Conservation (phyloP, 2,113 vertebrate species). For the Cyanoderma ruficeps region DNA sequence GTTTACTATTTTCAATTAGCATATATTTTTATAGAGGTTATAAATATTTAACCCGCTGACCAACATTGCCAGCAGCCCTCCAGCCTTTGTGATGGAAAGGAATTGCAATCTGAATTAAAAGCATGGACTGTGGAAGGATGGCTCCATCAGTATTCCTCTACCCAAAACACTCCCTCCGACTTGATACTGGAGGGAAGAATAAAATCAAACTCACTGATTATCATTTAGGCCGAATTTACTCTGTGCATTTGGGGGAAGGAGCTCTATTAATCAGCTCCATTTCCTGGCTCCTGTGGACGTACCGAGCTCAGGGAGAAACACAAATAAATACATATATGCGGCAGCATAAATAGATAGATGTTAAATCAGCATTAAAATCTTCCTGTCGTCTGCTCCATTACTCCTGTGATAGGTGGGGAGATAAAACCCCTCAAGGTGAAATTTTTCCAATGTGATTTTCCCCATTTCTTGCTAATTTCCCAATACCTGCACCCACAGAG, state of each 20-base stretch:
- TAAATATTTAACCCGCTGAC: constrained; percentile 32
- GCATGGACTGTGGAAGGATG: not conserved
- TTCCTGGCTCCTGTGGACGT: not conserved
- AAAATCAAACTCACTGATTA: constrained; percentile 44
- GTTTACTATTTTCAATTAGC: not conserved
- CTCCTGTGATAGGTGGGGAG: not conserved
- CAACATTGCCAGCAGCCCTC: not conserved
- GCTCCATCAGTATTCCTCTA: constrained; percentile 15
- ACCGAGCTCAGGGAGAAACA: not conserved
- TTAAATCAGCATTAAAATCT: constrained; percentile 26
- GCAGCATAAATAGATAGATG: not conserved
- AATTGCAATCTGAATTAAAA: not conserved
- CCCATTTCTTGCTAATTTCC: constrained; percentile 6
- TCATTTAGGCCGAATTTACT: constrained; percentile 36
- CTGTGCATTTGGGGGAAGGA: constrained; percentile 11
- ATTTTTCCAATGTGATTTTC: not conserved
- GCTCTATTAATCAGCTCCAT: constrained; percentile 59
- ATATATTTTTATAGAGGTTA: not conserved
- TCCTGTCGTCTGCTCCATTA: not conserved
- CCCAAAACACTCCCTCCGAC: not conserved
- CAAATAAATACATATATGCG: not conserved
- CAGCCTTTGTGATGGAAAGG: not conserved
- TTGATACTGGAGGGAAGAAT: constrained; percentile 1
- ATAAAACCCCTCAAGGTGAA: constrained; percentile 13
- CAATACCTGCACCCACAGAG: not conserved